A percentile compares a stretch with the other conserved stretches of the same genome.
Conservation (phyloP, 2,888 invertebrate species). For the Pseudococcus viburni region DNA sequence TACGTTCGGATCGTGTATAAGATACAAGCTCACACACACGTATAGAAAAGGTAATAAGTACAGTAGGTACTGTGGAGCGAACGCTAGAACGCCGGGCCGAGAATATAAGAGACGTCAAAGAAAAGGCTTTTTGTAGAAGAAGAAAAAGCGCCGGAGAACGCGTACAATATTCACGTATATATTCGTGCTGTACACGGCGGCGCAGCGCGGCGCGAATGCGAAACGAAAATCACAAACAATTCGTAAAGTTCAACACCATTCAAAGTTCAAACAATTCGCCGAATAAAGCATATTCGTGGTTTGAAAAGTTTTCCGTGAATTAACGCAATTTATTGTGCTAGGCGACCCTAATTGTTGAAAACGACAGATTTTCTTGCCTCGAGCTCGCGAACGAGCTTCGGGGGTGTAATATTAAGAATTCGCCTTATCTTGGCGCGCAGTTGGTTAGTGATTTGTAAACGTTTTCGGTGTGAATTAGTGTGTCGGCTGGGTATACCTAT, state of each 20-base stretch:
- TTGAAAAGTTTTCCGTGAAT: slow-evolving; percentile 39
- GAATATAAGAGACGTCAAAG: background rate
- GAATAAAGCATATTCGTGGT: slow-evolving; percentile 52
- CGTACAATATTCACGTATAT: background rate
- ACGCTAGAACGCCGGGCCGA: background rate
- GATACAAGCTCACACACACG: background rate
- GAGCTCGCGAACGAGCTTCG: background rate
- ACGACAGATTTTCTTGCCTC: slow-evolving; percentile 47
- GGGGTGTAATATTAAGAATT: slow-evolving; percentile 47
- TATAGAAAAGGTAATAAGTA: background rate
- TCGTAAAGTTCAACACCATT: slow-evolving; percentile 53
- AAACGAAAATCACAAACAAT: slow-evolving; percentile 47
- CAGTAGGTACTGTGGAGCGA: background rate
- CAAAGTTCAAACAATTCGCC: slow-evolving; percentile 51
- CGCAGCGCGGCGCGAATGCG: background rate
- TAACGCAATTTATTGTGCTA: slow-evolving; percentile 52
- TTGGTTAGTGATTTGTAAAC: slow-evolving; percentile 48
- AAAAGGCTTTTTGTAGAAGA: slow-evolving; percentile 7
- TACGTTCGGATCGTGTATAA: background rate
- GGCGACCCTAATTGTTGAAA: slow-evolving; percentile 52
- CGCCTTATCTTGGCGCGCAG: slow-evolving; percentile 24
- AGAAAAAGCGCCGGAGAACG: background rate
- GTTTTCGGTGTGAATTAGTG: slow-evolving; percentile 42
- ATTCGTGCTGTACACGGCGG: background rate
- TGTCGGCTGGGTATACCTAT: background rate